Evolutionary conservation across 2,888 invertebrate species (phyloP), one percentile per base, ranked within the genome.

Genomic region (Drosophila mayaguana): DNA sequence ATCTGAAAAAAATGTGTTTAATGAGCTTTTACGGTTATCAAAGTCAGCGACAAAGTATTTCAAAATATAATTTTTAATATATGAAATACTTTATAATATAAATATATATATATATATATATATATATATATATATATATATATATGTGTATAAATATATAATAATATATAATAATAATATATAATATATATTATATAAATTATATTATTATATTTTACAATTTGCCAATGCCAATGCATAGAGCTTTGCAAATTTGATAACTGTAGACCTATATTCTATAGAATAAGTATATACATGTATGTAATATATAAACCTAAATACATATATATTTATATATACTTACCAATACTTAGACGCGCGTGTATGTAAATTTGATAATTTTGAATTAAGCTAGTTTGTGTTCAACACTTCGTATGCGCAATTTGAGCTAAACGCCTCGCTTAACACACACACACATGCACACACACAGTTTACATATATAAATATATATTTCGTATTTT

Each of bases 351-450:
- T 9, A 32, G 32, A 3, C 36, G 36, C 36, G 36, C 40, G 40
- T 61, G 6, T 38, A 14, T 42, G 22, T 63, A 54, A 32, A 72
- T 55, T 56, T 54, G 56, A 57, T 76, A 81, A 78, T n/a, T n/a
- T n/a, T n/a, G n/a, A n/a, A n/a, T 87, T 72, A 80, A 82, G 78
- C 71, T 64, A 65, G 63, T 48, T 70, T 51, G 46, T 62, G 78
- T 46, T 70, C 53, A 81, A 78, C 82, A 45, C 64, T 56, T 65
- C 81, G 77, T 78, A 72, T 84, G 57, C 87, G 75, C 75, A 70
- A 72, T 83, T 76, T 72, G 56, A 71, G 67, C 55, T 80, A 75
- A 83, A 72, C 72, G 80, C 75, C 67, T 81, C 80, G 76, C 56
- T 79, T 74, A 79, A 54, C 75, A 67, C n/a, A 45, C 22, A 67